Percentiles rank a stretch among this genome's conserved stretches.
Conservation (phyloP, 2,113 vertebrate genomes). For the Hyperopisus bebe region DNA sequence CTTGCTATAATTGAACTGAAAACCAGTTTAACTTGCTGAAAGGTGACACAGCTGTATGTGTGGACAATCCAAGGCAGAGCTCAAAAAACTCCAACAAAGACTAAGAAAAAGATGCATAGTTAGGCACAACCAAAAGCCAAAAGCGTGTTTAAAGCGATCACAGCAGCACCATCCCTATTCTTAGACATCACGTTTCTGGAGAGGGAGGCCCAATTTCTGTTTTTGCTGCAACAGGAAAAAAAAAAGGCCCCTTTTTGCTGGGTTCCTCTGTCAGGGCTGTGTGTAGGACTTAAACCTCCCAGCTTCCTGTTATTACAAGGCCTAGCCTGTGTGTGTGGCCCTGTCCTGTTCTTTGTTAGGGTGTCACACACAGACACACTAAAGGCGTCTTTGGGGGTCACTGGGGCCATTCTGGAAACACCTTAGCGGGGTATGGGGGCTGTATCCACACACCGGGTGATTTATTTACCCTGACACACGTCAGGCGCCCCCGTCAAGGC, state of each 20-base stretch:
- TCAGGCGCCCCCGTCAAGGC: neutral
- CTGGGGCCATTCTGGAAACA: neutral
- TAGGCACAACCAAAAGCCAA: neutral
- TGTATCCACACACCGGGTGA: neutral
- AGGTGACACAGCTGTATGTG: neutral
- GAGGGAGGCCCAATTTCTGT: neutral
- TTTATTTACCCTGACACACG: slow-evolving; percentile 6
- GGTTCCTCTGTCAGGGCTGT: neutral
- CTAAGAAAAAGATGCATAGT: neutral
- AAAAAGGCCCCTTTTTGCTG: neutral
- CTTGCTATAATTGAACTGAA: neutral
- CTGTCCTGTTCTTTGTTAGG: neutral
- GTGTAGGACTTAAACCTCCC: neutral
- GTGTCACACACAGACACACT: neutral
- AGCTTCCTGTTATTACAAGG: slow-evolving; percentile 23
- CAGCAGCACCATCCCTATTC: neutral
- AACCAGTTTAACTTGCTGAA: slow-evolving; percentile 15
- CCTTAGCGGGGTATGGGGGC: neutral
- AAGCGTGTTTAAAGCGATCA: neutral
- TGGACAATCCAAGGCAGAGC: neutral
- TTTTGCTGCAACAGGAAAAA: neutral
- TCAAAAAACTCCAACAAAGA: neutral
- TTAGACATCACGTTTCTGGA: neutral
- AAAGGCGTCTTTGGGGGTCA: neutral
- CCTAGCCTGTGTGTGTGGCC: neutral